Evolutionary conservation across 2,888 invertebrate species (phyloP).

Genomic region (Congeria kusceri): DNA sequence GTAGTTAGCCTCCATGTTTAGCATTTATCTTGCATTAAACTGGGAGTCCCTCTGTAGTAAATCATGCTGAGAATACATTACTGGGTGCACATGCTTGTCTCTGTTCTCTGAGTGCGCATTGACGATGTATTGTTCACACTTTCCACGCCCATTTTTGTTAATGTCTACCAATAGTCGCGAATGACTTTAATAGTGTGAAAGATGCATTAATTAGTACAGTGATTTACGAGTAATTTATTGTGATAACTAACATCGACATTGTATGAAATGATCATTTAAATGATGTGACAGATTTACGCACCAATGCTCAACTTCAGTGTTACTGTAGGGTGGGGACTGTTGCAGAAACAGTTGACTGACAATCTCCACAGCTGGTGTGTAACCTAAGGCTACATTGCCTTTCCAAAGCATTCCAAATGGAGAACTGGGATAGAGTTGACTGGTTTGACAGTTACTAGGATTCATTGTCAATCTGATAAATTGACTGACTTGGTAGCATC

Average conservation of each 20-base stretch:
- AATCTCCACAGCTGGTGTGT: conserved; percentile 24
- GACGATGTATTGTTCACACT: not conserved
- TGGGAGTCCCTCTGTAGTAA: conserved; percentile 29
- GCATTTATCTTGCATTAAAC: conserved; percentile 35
- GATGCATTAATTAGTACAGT: conserved; percentile 39
- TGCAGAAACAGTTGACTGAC: conserved; percentile 17
- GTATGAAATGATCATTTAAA: not conserved
- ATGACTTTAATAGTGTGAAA: conserved; percentile 34
- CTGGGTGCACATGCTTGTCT: conserved; percentile 24
- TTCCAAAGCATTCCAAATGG: not conserved
- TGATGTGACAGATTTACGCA: conserved; percentile 23
- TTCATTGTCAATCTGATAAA: conserved; percentile 25
- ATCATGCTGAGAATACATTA: conserved; percentile 45
- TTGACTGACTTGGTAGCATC: conserved; percentile 5
- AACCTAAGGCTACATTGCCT: conserved; percentile 9
- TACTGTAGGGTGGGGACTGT: not conserved
- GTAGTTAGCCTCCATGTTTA: conserved; percentile 41
- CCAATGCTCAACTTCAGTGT: not conserved
- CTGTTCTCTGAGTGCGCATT: no score
- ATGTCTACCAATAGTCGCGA: conserved; percentile 13
- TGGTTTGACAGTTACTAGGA: conserved; percentile 12
- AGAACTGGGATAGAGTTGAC: not conserved
- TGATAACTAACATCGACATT: conserved; percentile 13
- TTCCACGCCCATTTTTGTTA: not conserved
- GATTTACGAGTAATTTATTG: conserved; percentile 27